Evolutionary conservation across 2,888 invertebrate genomes (phyloP), one percentile per base, ranked within the genome.

Genomic region (Cryptus viduatorius): DNA sequence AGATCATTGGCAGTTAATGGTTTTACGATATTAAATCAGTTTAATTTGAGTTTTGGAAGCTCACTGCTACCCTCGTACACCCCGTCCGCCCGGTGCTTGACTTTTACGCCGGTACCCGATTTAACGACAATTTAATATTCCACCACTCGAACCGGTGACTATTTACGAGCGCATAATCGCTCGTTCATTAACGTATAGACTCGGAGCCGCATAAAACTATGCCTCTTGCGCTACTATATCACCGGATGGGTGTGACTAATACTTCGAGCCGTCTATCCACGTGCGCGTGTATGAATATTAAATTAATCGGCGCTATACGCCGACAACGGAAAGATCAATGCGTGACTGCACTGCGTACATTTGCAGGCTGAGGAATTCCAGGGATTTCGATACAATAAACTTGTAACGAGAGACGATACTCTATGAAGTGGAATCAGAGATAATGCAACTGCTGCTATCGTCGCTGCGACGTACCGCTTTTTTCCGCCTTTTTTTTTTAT

Each of bases 121-220:
- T 83, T 61, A 79, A 79, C 73, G 82, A 79, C 78, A 75, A 71
- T 79, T 83, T 64, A 78, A 79, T 79, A 73, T 68, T 83, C 68
- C 50, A 46, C 59, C 50, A 73, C 50, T 83, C 53, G 61, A 53
- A 14, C 14, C 65, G 50, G 29, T 61, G 78, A 69, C 73, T 53
- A 68, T 82, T 78, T 69, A 68, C 53, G 73, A 79, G 64, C 44
- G 78, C 44, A 78, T 83, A 83, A 83, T 83, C 78, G 61, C 48
- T 83, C 78, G 53, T 73, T 83, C 68, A 79, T 79, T 83, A 79
- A 31, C 73, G 73, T 79, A 68, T 65, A n/a, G 37, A 46, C 59
- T 61, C 14, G 5, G 29, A 29, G 29, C 59, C 5, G 4, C n/a
- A 61, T 31, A 61, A 31, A 61, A 61, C 59, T 61, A 31, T 61